Base-by-base conservation (phyloP, 2,888 invertebrate genomes). In the Archaeoteleia sp. region DNA sequence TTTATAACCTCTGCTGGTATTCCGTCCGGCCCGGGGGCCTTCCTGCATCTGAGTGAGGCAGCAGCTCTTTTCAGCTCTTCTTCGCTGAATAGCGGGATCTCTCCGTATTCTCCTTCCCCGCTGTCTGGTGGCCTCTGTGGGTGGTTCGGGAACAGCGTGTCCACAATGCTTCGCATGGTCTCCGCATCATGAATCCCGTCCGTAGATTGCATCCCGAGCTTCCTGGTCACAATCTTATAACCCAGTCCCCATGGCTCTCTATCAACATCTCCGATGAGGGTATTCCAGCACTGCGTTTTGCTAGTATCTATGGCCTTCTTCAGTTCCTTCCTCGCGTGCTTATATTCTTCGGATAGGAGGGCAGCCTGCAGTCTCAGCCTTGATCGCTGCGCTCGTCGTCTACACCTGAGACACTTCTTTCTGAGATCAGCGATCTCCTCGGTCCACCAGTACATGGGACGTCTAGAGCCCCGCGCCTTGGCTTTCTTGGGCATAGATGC, bases 381-480 rank as follows among this genome's bases (percentile, higher is more conserved):
- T 3, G 42, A 49, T 13, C 70, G 43, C 23, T 67, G 55, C 0
- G 55, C 69, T 1, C 14, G 25, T 43, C 71, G 32, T 40, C 71
- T 12, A 0, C 12, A 13, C 30, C 45, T 32, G 6, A 67, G 45
- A 7, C 71, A 73, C 5, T 2, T 27, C 34, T 30, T 65, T 2
- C 73, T 29, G 7, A 73, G 67, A 1, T 62, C 70, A 4, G 70
- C 68, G 13, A 74, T 74, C 13, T 74, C 70, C 5, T 53, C 51
- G 15, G 57, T 70, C 75, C 74, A 72, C 72, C 71, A 73, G 48
- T 72, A 68, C 5, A 62, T 70, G 10, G 70, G 55, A 12, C 39
- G 58, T 32, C 43, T 57, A 13, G 5, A 2, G 14, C 7, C 2
- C 13, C 10, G 2, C 12, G 51, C 1, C 2, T 3, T 2, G 1